phyloP scores from a whole-genome alignment of 2,797 vertebrate species.

The Tapera naevia region DNA sequence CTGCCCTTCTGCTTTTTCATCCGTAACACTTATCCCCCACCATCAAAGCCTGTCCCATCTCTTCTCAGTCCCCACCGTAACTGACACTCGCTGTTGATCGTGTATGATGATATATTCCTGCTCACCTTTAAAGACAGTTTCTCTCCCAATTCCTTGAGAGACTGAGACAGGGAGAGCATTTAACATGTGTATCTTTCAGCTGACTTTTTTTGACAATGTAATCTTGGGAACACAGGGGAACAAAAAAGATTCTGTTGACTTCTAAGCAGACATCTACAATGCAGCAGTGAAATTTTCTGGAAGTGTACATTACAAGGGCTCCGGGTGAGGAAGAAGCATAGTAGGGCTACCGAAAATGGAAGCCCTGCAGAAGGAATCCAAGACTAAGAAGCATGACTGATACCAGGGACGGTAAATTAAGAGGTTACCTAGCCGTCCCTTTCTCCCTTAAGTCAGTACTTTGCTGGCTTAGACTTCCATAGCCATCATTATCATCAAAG shows the following conservation, averaged over 20 bases:
- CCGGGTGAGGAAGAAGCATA: background rate
- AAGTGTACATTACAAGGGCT: rapidly evolving
- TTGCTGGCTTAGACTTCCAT: background rate
- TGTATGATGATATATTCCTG: background rate
- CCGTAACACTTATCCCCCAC: background rate
- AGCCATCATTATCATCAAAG: background rate
- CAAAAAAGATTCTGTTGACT: background rate
- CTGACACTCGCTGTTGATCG: background rate
- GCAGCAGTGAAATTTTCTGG: background rate
- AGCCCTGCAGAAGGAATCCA: background rate
- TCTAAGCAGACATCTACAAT: background rate
- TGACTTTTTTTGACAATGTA: background rate
- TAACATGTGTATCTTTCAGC: background rate
- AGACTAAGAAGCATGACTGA: background rate
- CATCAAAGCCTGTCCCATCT: background rate
- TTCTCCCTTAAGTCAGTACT: background rate
- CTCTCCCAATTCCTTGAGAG: background rate
- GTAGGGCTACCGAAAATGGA: background rate
- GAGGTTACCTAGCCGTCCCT: background rate
- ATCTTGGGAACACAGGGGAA: background rate
- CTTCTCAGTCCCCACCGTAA: background rate
- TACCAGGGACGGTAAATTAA: background rate
- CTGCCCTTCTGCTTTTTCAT: background rate
- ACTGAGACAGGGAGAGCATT: background rate
- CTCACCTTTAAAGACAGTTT: background rate